Percentiles rank a stretch among this genome's conserved stretches.
Evolutionary conservation across 2,888 invertebrate genomes (phyloP).

Genomic region (Lissonota sp.): DNA sequence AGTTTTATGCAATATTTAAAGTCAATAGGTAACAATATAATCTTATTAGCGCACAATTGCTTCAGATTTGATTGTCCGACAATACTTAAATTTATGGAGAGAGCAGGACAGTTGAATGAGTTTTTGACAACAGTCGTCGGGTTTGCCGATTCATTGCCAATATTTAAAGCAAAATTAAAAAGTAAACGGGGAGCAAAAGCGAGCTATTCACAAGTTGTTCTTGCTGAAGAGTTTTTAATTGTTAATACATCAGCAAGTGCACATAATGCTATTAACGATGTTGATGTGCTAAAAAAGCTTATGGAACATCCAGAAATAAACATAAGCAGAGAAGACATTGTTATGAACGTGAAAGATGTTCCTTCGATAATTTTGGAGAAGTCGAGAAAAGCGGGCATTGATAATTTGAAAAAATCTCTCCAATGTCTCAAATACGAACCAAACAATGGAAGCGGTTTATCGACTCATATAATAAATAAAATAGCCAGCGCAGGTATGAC

Average conservation of each 20-base stretch:
- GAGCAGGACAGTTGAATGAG: slow-evolving; percentile 7
- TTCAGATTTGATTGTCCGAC: slow-evolving; percentile 41
- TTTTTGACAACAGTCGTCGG: slow-evolving; percentile 18
- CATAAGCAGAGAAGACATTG: slow-evolving; percentile 26
- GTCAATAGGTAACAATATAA: slow-evolving; percentile 16
- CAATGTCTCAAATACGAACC: slow-evolving; percentile 10
- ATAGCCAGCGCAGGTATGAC: slow-evolving; percentile 42
- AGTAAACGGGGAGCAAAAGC: slow-evolving; percentile 32
- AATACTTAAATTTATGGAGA: slow-evolving; percentile 20
- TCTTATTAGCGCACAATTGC: slow-evolving; percentile 50
- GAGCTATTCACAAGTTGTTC: slow-evolving; percentile 31
- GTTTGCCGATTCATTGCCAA: slow-evolving; percentile 45
- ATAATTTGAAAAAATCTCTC: slow-evolving; percentile 34
- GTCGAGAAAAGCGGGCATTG: slow-evolving; percentile 20
- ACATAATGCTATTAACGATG: slow-evolving; percentile 45
- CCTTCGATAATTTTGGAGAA: slow-evolving; percentile 11
- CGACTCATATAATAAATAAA: slow-evolving; percentile 46
- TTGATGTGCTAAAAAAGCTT: slow-evolving; percentile 37
- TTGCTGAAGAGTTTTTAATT: slow-evolving; percentile 33
- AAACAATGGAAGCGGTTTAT: slow-evolving; percentile 26
- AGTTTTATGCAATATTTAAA: slow-evolving; percentile 30
- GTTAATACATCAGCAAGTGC: slow-evolving; percentile 16
- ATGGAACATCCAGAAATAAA: slow-evolving; percentile 27
- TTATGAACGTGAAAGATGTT: slow-evolving; percentile 22
- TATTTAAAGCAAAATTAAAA: slow-evolving; percentile 33